Conservation (phyloP, 2,113 vertebrate genomes). For the Leptocoma aspasia region DNA sequence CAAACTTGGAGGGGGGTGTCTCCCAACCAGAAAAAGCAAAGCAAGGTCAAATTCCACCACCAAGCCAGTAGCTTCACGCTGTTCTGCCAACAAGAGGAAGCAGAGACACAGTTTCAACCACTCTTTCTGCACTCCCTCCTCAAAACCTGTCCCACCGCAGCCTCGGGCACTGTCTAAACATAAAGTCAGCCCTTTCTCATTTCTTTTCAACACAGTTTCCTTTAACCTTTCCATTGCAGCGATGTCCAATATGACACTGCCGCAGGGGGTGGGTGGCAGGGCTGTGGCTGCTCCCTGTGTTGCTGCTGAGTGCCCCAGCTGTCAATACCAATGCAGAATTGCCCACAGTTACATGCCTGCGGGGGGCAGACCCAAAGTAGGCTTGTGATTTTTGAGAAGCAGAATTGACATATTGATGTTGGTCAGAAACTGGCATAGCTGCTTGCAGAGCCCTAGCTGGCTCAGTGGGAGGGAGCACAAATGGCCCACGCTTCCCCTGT, state of each 20-base stretch:
- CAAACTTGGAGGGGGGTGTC: neutral
- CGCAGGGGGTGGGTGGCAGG: slow-evolving; percentile 60
- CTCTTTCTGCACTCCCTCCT: slow-evolving; percentile 4
- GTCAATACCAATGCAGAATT: slow-evolving; percentile 82
- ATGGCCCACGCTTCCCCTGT: neutral
- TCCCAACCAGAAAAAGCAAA: neutral
- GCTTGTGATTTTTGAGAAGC: slow-evolving; percentile 41
- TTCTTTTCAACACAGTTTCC: slow-evolving; percentile 74
- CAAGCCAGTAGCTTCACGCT: neutral
- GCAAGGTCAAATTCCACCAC: neutral
- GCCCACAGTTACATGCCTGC: slow-evolving; percentile 60
- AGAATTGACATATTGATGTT: slow-evolving; percentile 49
- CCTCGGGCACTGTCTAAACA: slow-evolving; percentile 72
- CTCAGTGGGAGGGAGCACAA: neutral
- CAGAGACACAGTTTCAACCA: neutral
- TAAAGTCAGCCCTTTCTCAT: slow-evolving; percentile 74
- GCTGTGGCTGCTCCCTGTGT: slow-evolving; percentile 70
- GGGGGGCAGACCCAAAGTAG: slow-evolving; percentile 21
- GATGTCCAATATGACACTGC: slow-evolving; percentile 65
- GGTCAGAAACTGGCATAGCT: slow-evolving; percentile 14
- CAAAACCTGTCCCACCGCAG: slow-evolving; percentile 40
- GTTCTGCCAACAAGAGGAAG: slow-evolving; percentile 4
- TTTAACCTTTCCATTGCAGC: slow-evolving; percentile 85
- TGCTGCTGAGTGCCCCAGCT: slow-evolving; percentile 74
- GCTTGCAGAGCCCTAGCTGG: neutral